Conservation (phyloP, 2,797 vertebrate species). For the Crocodylus rhombifer region DNA sequence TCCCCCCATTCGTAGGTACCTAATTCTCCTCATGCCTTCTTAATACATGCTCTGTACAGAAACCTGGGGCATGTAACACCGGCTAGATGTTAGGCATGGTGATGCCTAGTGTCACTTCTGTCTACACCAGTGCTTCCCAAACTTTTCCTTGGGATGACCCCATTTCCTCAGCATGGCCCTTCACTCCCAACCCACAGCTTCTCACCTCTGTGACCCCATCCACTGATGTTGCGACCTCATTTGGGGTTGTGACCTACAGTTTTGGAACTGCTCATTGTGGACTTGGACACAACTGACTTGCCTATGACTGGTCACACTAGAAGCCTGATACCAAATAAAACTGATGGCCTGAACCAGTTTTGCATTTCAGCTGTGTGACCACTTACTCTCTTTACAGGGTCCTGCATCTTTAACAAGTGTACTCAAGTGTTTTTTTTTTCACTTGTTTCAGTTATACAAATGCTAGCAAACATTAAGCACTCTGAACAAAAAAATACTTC, state of each 20-base stretch:
- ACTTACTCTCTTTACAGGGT: constrained; percentile 1
- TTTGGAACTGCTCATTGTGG: neutral
- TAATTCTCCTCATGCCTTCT: too few relatives aligned
- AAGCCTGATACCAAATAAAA: neutral
- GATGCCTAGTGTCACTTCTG: too few relatives aligned
- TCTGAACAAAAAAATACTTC: neutral
- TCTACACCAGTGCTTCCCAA: too few relatives aligned
- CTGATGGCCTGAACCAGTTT: neutral
- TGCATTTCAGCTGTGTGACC: constrained; percentile 13
- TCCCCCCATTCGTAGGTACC: too few relatives aligned
- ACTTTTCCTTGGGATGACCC: neutral
- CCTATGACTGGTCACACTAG: neutral
- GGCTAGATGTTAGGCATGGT: too few relatives aligned
- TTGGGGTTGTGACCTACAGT: neutral
- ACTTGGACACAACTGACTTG: neutral
- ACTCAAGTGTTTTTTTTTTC: neutral
- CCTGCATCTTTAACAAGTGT: neutral
- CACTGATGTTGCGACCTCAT: neutral
- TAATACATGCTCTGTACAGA: too few relatives aligned
- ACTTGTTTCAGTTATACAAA: neutral
- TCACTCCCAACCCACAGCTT: neutral
- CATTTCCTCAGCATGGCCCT: neutral
- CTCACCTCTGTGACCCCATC: too few relatives aligned
- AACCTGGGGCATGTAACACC: too few relatives aligned
- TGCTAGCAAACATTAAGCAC: neutral